phyloP scores from a whole-genome alignment of 1,140 invertebrate genomes.

The Caligus rogercresseyi region DNA sequence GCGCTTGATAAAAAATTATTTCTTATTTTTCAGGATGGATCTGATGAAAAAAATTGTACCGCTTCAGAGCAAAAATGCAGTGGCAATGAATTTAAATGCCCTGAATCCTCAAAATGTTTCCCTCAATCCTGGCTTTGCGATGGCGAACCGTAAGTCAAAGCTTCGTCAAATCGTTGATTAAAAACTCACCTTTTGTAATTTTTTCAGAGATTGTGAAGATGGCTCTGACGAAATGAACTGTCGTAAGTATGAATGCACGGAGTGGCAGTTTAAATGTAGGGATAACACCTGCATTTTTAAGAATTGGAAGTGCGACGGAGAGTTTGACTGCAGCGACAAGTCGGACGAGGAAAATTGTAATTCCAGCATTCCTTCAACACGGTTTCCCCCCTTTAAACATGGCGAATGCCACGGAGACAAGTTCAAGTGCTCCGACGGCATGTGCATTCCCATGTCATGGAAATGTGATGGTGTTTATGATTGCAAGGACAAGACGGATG shows the following conservation, averaged over 20 bases:
- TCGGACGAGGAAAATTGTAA: constrained; percentile 26
- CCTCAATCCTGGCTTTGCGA: constrained; percentile 40
- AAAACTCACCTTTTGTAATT: background rate
- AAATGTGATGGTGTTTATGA: constrained; percentile 39
- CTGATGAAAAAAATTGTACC: constrained; percentile 27
- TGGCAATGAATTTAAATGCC: constrained; percentile 17
- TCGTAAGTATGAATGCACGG: constrained; percentile 2
- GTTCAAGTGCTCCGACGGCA: constrained; percentile 42
- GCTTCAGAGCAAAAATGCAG: constrained; percentile 20
- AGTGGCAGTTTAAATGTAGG: constrained; percentile 31
- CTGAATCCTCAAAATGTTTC: constrained; percentile 32
- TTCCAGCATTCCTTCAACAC: background rate
- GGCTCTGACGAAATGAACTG: constrained; percentile 15
- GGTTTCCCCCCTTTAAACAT: background rate
- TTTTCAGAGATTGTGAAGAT: constrained; percentile 17
- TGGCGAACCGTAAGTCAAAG: constrained; percentile 31
- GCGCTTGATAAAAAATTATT: no score
- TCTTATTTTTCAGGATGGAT: constrained; percentile 13
- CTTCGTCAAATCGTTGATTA: background rate
- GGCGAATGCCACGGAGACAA: constrained; percentile 39
- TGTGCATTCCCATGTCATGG: constrained; percentile 42
- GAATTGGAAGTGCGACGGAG: constrained; percentile 25
- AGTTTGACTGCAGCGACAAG: constrained; percentile 27
- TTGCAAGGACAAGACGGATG: constrained; percentile 48
- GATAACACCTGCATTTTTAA: constrained; percentile 37